Evolutionary conservation across 2,797 vertebrate species (phyloP).

Genomic region (Diceros bicornis): DNA sequence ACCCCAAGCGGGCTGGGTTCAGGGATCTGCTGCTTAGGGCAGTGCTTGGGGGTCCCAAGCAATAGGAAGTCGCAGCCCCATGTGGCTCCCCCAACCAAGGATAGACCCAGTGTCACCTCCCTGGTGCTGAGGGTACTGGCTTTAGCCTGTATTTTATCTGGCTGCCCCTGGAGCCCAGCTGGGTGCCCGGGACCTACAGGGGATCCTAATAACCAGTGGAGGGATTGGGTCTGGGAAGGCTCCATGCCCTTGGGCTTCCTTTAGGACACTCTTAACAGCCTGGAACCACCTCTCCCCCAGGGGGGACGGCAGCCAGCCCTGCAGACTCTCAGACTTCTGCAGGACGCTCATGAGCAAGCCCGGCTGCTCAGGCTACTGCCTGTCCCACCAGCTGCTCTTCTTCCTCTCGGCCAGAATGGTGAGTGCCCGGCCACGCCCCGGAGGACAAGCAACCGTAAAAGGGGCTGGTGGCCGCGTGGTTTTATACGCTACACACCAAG

Average conservation of each 20-base stretch:
- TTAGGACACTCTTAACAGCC: not conserved
- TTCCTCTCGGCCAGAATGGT: constrained; percentile 94
- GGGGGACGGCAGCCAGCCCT: constrained; percentile 91
- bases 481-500: constrained; percentile 92
- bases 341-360: constrained; percentile 91
- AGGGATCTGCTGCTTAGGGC: not conserved
- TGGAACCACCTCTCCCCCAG: constrained; percentile 83
- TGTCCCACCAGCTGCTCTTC: constrained; percentile 96
- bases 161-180: not conserved
- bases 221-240: not conserved
- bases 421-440: constrained; percentile 20
- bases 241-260: not conserved
- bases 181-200: not conserved
- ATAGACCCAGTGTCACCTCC: not conserved
- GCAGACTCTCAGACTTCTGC: constrained; percentile 91
- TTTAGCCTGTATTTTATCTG: not conserved
- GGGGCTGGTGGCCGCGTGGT: constrained; percentile 84
- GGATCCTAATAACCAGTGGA: not conserved
- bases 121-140: not conserved
- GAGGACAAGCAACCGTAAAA: not conserved
- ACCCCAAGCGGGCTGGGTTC: not conserved
- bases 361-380: constrained; percentile 91
- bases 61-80: not conserved
- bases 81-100: not conserved
- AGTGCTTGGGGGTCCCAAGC: not conserved